Percentiles rank a stretch among this genome's conserved stretches.
Conservation (phyloP, 1,140 invertebrate genomes). For the Leptinotarsa texana region DNA sequence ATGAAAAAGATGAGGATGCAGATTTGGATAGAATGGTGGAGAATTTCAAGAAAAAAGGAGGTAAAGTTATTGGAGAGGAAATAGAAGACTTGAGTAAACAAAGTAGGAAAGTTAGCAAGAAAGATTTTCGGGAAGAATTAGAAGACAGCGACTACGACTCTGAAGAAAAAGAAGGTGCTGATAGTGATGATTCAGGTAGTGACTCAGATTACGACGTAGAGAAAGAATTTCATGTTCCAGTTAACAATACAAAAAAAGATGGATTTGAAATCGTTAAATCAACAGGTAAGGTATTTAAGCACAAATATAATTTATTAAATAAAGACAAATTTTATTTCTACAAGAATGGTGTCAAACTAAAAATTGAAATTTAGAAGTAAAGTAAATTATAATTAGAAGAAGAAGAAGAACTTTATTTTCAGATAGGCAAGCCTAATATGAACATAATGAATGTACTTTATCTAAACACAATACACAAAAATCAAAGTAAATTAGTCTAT, state of each 20-base stretch:
- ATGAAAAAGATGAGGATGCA: conserved; percentile 83
- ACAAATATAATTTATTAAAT: no score
- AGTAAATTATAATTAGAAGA: no score
- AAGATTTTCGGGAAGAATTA: conserved; percentile 47
- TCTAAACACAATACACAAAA: no score
- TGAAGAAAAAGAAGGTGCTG: conserved; percentile 32
- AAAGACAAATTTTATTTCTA: no score
- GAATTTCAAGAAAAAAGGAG: conserved; percentile 73
- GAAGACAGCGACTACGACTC: conserved; percentile 49
- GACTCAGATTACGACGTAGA: conserved; percentile 69
- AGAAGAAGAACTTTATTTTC: no score
- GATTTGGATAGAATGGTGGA: conserved; percentile 82
- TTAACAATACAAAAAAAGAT: conserved; percentile 58
- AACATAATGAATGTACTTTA: no score
- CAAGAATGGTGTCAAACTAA: no score
- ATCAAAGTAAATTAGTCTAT: no score
- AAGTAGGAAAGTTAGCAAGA: conserved; percentile 39
- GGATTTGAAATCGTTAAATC: conserved; percentile 70
- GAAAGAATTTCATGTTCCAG: conserved; percentile 49
- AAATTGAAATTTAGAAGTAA: no score
- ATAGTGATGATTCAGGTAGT: conserved; percentile 45
- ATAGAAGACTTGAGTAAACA: conserved; percentile 32
- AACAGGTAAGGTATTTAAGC: neutral
- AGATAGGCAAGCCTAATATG: no score
- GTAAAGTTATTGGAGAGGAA: conserved; percentile 46